phyloP scores from a whole-genome alignment of 2,888 invertebrate genomes.

The Andrena hattorfiana region DNA sequence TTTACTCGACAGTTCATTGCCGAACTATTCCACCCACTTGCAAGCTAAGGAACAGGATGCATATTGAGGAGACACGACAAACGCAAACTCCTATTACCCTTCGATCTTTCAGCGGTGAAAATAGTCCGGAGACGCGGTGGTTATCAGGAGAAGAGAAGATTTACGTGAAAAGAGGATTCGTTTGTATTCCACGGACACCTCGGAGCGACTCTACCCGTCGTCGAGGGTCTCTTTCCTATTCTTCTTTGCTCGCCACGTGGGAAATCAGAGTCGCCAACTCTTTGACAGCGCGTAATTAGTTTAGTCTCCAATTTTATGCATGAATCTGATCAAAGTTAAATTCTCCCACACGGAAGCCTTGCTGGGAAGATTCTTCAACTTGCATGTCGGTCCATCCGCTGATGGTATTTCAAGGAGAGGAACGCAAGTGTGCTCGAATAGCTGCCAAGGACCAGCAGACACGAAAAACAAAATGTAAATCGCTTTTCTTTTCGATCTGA shows the following conservation, averaged over 20 bases:
- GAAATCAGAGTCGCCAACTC: conserved; percentile 33
- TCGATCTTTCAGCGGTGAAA: conserved; percentile 35
- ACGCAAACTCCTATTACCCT: conserved; percentile 43
- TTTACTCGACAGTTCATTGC: background rate
- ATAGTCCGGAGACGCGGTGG: conserved; percentile 18
- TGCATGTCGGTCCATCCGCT: background rate
- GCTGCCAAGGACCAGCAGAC: conserved; percentile 46
- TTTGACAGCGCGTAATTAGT: conserved; percentile 14
- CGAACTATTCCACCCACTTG: conserved; percentile 5
- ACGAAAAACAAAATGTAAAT: conserved; percentile 65
- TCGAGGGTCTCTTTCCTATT: conserved; percentile 26
- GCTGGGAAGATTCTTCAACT: background rate
- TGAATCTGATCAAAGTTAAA: conserved; percentile 5
- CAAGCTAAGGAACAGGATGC: conserved; percentile 10
- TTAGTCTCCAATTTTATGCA: background rate
- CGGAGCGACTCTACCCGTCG: conserved; percentile 9
- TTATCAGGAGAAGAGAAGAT: conserved; percentile 33
- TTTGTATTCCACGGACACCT: conserved; percentile 43
- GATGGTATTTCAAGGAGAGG: background rate
- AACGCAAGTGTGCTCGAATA: conserved; percentile 1
- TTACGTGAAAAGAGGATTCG: conserved; percentile 34
- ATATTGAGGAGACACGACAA: conserved; percentile 40
- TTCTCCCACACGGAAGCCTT: background rate
- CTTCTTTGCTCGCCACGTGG: conserved; percentile 22
- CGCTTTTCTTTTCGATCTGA: conserved; percentile 62